These are phyloP conservation scores for Perca schrenkii DNA, from an alignment of 2,113 vertebrate species.

Conservation along the genomic window DNA sequence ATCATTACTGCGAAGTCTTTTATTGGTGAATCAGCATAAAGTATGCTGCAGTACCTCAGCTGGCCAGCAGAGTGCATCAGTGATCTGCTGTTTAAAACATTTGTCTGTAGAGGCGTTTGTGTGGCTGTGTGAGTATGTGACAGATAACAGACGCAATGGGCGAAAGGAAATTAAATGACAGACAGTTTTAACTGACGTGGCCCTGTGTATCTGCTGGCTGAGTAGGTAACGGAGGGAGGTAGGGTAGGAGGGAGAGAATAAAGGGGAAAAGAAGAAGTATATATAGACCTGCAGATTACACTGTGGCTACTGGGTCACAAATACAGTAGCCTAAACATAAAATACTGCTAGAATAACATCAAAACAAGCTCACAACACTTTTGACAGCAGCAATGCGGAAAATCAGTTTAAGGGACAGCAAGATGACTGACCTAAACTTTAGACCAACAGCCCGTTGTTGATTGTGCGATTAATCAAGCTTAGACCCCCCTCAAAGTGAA, in stretches of 20 bases:
- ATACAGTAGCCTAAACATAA: neutral
- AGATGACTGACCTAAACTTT: neutral
- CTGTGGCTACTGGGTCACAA: neutral
- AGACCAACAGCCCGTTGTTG: neutral
- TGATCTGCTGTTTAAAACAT: neutral
- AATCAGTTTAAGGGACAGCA: neutral
- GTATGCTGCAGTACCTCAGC: slow-evolving; percentile 30
- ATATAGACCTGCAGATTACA: neutral
- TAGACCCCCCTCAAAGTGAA: neutral
- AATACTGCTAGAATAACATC: neutral
- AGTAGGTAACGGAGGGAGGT: neutral
- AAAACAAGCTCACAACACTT: neutral
- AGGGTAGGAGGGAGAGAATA: neutral
- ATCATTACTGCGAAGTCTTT: neutral
- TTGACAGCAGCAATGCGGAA: neutral
- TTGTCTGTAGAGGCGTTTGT: neutral
- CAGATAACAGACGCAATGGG: neutral
- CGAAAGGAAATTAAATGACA: slow-evolving; percentile 9
- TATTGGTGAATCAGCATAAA: neutral
- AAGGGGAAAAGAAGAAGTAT: neutral
- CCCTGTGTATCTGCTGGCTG: slow-evolving; percentile 33
- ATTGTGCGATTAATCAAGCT: neutral
- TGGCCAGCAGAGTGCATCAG: slow-evolving; percentile 55
- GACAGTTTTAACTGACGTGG: slow-evolving; percentile 61
- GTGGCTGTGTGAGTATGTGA: slow-evolving; percentile 7